A percentile compares a stretch with the other conserved stretches of the same genome.
These are phyloP conservation scores for Brenthis ino DNA, from an alignment of 2,888 invertebrate species.

Conservation along the genomic window DNA sequence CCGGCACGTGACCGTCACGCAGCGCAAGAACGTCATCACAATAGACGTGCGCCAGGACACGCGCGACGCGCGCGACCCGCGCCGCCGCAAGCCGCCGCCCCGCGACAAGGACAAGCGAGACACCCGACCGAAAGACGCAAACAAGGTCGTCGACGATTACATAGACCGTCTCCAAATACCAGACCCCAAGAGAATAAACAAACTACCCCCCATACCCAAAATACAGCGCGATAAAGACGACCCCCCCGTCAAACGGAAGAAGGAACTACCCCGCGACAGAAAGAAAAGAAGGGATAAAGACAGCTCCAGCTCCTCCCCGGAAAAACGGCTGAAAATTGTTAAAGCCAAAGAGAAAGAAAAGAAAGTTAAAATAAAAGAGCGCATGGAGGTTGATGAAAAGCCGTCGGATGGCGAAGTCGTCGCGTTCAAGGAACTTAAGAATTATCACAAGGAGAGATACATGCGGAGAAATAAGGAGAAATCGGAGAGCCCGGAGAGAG, in stretches of 20 bases:
- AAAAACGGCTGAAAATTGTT: slow-evolving; percentile 45
- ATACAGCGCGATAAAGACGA: slow-evolving; percentile 51
- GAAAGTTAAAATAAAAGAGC: slow-evolving; percentile 41
- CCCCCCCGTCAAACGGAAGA: slow-evolving; percentile 32
- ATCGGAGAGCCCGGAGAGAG: slow-evolving; percentile 81
- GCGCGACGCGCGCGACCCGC: slow-evolving; percentile 48
- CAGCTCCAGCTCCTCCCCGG: slow-evolving; percentile 41
- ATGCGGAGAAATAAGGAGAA: slow-evolving; percentile 84
- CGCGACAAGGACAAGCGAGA: slow-evolving; percentile 32
- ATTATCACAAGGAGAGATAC: slow-evolving; percentile 84
- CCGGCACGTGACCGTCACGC: slow-evolving; percentile 52
- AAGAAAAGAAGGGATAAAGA: slow-evolving; percentile 46
- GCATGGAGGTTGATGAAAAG: slow-evolving; percentile 44
- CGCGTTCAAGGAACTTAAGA: slow-evolving; percentile 82
- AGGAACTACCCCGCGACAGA: slow-evolving; percentile 46
- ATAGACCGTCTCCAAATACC: slow-evolving; percentile 52
- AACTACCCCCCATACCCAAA: slow-evolving; percentile 74
- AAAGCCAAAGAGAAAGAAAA: slow-evolving; percentile 45
- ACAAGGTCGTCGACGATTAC: slow-evolving; percentile 46
- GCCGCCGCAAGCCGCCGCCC: slow-evolving; percentile 36
- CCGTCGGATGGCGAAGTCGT: slow-evolving; percentile 52
- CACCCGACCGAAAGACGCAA: slow-evolving; percentile 28
- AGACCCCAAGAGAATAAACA: slow-evolving; percentile 62
- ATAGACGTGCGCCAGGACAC: slow-evolving; percentile 59
- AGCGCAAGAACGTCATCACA: slow-evolving; percentile 75